Conservation (phyloP, 1,140 invertebrate species). For the Spodoptera litura region DNA sequence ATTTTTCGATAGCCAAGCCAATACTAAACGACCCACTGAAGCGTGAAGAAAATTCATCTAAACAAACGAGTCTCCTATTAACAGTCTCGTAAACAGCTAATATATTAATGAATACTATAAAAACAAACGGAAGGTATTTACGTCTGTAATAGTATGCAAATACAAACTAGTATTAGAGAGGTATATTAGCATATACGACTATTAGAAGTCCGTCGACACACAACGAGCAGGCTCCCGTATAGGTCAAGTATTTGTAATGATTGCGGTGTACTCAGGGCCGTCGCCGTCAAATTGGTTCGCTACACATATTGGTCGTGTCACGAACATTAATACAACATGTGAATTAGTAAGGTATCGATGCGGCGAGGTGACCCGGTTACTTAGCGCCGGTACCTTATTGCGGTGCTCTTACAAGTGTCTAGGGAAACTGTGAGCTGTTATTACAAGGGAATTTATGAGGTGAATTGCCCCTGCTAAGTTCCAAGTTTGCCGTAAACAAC, state of each 20-base stretch:
- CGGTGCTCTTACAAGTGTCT: conserved; percentile 80
- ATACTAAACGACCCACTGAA: background rate
- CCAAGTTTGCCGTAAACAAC: conserved; percentile 81
- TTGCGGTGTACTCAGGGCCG: conserved; percentile 24
- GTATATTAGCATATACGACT: conserved; percentile 29
- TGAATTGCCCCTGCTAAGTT: conserved; percentile 77
- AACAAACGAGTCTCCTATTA: background rate
- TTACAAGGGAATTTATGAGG: conserved; percentile 82
- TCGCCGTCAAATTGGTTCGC: conserved; percentile 25
- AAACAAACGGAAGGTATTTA: conserved; percentile 10
- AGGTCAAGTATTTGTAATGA: conserved; percentile 36
- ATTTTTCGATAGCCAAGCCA: too few relatives aligned
- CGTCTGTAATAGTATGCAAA: conserved; percentile 34
- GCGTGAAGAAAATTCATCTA: background rate
- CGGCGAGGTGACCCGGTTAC: conserved; percentile 60
- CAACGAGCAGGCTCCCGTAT: conserved; percentile 9
- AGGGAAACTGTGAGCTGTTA: conserved; percentile 81
- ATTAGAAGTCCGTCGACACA: conserved; percentile 32
- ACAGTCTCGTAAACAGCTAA: background rate
- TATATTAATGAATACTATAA: background rate
- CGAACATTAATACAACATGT: conserved; percentile 59
- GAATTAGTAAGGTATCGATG: conserved; percentile 61
- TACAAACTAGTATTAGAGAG: conserved; percentile 24
- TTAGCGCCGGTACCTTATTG: conserved; percentile 70
- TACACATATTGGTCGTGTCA: conserved; percentile 38